Evolutionary conservation across 2,888 invertebrate species (phyloP), one percentile per base, ranked within the genome.

Genomic region (Clepsis dumicolana): DNA sequence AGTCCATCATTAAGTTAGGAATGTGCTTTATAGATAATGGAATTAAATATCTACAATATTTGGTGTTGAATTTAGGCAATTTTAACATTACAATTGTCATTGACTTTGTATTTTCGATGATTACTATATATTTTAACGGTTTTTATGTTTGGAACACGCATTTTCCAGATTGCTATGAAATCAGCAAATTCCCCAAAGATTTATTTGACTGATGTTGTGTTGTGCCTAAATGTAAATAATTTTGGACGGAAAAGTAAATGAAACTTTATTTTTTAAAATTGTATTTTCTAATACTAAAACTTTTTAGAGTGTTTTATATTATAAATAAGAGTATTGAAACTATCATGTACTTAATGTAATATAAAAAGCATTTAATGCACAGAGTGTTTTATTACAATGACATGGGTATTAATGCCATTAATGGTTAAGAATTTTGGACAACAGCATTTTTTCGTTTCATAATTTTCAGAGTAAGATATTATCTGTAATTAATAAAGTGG

Each of bases 1-100:
- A 90, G 90, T 91, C 90, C 83, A 84, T 87, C 83, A 79, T 82
- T 84, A 84, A 80, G 78, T 74, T 73, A 72, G 73, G 56, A 35
- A 60, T 50, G 38, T 67, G 56, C 56, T 67, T 62, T 56, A 53
- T 54, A 38, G 35, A 24, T 62, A 56, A 50, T 32, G 21, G 50
- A 27, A 25, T 56, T 50, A 62, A 24, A n/a, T 38, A 21, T 54
- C 10, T 50, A 2, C n/a, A 32, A 27, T n/a, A n/a, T 48, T 21
- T 21, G 21, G 24, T 62, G 62, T 48, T 56, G 7, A 18, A 56
- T 7, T 5, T 41, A 41, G 16, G 29, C n/a, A 44, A 48, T 60
- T 61, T 61, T 1, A 52, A 54, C 1, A 54, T 54, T 54, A 29
- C 53, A 29, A 54, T 29, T 29, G 8, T 57, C 25, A 48, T 48